Conservation (phyloP, 2,113 vertebrate genomes). For the Diglossa brunneiventris region DNA sequence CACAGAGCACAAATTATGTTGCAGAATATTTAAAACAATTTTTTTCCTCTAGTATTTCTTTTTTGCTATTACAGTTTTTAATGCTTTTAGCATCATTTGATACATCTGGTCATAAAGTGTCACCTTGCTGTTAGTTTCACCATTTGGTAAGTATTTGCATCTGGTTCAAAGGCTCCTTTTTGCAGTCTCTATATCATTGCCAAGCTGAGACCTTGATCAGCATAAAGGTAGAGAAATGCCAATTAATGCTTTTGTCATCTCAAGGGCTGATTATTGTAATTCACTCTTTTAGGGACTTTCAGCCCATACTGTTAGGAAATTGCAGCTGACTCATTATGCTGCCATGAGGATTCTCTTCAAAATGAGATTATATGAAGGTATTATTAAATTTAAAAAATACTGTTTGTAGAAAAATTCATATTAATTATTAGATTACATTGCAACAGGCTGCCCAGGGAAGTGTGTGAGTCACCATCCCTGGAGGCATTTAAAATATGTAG, state of each 20-base stretch:
- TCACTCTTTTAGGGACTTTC: slow-evolving; percentile 57
- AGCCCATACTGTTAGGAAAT: slow-evolving; percentile 48
- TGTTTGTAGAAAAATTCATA: background rate
- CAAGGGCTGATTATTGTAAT: slow-evolving; percentile 70
- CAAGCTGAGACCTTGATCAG: slow-evolving; percentile 60
- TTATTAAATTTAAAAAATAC: background rate
- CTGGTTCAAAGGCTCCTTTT: slow-evolving; percentile 50
- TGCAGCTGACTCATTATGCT: slow-evolving; percentile 55
- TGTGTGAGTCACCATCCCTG: background rate
- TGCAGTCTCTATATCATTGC: slow-evolving; percentile 37
- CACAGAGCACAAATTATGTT: background rate
- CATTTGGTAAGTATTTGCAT: slow-evolving; percentile 56
- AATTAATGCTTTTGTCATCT: slow-evolving; percentile 73
- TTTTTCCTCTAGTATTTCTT: background rate
- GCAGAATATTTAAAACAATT: background rate
- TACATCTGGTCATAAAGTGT: background rate
- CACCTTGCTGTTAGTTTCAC: slow-evolving; percentile 44
- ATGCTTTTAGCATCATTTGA: background rate
- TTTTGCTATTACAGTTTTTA: background rate
- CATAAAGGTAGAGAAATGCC: slow-evolving; percentile 55
- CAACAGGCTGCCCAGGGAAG: background rate
- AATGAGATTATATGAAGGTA: slow-evolving; percentile 53
- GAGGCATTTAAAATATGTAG: background rate
- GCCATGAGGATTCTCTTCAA: slow-evolving; percentile 28
- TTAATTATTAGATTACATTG: background rate